Evolutionary conservation across 2,113 vertebrate species (phyloP).

Genomic region (Greenwoodochromis staneri): DNA sequence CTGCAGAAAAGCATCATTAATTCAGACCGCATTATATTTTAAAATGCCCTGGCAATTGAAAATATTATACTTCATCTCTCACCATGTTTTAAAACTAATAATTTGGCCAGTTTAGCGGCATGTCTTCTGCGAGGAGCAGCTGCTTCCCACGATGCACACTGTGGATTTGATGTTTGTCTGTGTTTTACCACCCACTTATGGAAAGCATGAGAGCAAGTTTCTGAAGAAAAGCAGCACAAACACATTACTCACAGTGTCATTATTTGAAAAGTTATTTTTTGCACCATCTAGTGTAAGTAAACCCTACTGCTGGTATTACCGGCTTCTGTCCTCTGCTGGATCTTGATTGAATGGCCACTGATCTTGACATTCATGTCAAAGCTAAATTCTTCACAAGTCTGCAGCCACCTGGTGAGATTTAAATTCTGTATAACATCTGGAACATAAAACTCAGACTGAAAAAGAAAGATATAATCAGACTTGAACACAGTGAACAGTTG

Average conservation of each 20-base stretch:
- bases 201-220: slow-evolving; percentile 44
- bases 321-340: background rate
- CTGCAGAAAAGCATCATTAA: background rate
- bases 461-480: background rate
- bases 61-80: background rate
- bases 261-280: background rate
- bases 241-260: background rate
- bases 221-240: slow-evolving; percentile 29
- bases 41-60: background rate
- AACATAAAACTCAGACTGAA: slow-evolving; percentile 46
- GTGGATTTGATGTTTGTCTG: background rate
- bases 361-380: slow-evolving; percentile 46
- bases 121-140: slow-evolving; percentile 20
- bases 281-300: slow-evolving; percentile 38
- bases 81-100: slow-evolving; percentile 60
- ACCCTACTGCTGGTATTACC: slow-evolving; percentile 58
- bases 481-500: background rate
- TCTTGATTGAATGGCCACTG: slow-evolving; percentile 4
- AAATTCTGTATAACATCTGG: slow-evolving; percentile 44
- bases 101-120: slow-evolving; percentile 44
- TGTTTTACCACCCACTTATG: slow-evolving; percentile 9
- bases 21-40: background rate
- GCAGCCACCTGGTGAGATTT: slow-evolving; percentile 66
- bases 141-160: slow-evolving; percentile 55
- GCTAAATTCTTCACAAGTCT: slow-evolving; percentile 58